Percentiles rank a stretch among this genome's conserved stretches.
These are phyloP conservation scores for Cricetomys ansorgei DNA, from an alignment of 2,113 vertebrate genomes.

Conservation along the genomic window DNA sequence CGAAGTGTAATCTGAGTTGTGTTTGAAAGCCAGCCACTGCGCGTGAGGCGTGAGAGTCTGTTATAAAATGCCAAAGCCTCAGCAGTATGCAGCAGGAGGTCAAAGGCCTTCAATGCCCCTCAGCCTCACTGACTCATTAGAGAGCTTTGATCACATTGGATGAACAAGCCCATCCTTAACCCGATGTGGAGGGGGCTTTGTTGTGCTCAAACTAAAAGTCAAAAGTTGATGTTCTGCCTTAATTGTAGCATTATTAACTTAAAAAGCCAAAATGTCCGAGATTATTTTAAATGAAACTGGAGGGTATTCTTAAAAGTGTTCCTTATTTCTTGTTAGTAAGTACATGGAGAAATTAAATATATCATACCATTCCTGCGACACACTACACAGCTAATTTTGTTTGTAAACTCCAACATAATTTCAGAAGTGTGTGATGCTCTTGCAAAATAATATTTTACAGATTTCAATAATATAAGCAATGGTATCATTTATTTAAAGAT, in stretches of 20 bases:
- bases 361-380: neutral
- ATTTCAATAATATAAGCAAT: neutral
- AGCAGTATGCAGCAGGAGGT: neutral
- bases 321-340: neutral
- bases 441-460: neutral
- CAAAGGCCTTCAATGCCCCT: conserved; percentile 11
- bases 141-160: conserved; percentile 36
- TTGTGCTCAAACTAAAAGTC: conserved; percentile 46
- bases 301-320: neutral
- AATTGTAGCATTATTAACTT: conserved; percentile 31
- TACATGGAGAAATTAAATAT: neutral
- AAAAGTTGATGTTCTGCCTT: conserved; percentile 5
- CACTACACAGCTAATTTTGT: neutral
- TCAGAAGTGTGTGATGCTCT: conserved; percentile 1
- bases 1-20: conserved; percentile 24
- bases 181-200: neutral
- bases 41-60: neutral
- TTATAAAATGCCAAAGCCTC: conserved; percentile 21
- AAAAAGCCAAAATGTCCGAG: conserved; percentile 20
- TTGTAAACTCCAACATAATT: neutral
- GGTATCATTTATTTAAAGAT: neutral
- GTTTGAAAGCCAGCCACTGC: conserved; percentile 25
- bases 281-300: neutral
- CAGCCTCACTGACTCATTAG: neutral
- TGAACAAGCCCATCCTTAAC: neutral